Base-by-base conservation (phyloP, 2,113 vertebrate species). In the Manacus vitellinus region DNA sequence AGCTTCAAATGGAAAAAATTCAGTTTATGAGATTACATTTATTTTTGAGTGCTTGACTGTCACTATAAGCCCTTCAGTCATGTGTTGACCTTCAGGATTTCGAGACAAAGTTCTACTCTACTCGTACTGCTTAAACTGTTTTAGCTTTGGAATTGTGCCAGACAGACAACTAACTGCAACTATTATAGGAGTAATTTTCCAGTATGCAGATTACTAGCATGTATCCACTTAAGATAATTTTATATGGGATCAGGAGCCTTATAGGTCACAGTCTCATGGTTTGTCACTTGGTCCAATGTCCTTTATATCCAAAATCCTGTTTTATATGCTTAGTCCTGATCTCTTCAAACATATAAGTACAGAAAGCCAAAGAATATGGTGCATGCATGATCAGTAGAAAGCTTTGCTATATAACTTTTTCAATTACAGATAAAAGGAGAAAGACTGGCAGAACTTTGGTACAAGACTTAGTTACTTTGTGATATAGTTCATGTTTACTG, bases 181-280 rank as follows among this genome's bases (percentile, higher is more conserved):
- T 92, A 89, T 81, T 84, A 12, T 16, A 44, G 68, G 86, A 90
- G 55, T 41, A 20, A 74, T 85, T 89, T 84, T 85, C 94, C 90
- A 97, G 87, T 54, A 76, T 65, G 89, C 56, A 76, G 91, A 77
- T 90, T 94, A 87, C 39, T 51, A 95, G 76, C 95, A 95, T 94
- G 89, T 78, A 58, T 87, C 78, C 54, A 94, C 85, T 65, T 85
- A 81, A 97, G 79, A 87, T 97, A 95, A 95, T 97, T 97, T 96
- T 95, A 70, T 71, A 78, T 56, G 20, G 61, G 90, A 88, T 82
- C 44, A 41, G 59, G 65, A 85, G 30, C 52, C 81, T 83, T 71
- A 52, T 1, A 72, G 65, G 93, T 95, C 94, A 95, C 52, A 79
- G 51, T 82, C 67, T 80, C 66, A 46, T 62, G 55, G 18, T 62